A percentile compares a stretch with the other conserved stretches of the same genome.
These are phyloP conservation scores for Amaurobius ferox DNA, from an alignment of 2,888 invertebrate species.

Conservation along the genomic window DNA sequence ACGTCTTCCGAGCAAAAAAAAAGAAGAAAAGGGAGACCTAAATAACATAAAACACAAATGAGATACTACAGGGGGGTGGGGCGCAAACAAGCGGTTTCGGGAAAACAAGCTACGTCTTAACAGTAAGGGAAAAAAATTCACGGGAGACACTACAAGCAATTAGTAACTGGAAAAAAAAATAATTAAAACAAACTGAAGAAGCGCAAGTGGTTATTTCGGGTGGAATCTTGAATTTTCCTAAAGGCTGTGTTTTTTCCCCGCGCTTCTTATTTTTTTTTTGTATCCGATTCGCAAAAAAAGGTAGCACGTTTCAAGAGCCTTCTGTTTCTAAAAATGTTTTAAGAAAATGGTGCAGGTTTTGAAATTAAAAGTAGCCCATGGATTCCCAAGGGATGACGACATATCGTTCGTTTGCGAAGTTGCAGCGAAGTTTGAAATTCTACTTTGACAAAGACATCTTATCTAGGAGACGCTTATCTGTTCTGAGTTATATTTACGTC, in stretches of 20 bases:
- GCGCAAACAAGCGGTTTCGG: background rate
- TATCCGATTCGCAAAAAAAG: background rate
- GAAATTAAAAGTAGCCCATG: too few species aligned
- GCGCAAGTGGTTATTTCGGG: conserved; percentile 36
- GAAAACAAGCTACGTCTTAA: conserved; percentile 12
- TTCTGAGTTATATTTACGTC: too few species aligned
- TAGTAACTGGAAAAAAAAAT: conserved; percentile 28
- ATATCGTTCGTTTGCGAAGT: too few species aligned
- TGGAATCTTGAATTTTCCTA: conserved; percentile 22
- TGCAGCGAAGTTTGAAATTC: too few species aligned
- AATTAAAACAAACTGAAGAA: conserved; percentile 12
- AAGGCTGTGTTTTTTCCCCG: background rate
- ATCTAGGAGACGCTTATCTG: too few species aligned
- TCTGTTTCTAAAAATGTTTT: too few species aligned
- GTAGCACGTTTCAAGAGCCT: background rate
- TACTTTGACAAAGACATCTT: too few species aligned
- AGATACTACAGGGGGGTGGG: background rate
- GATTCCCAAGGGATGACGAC: too few species aligned
- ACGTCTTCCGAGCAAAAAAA: too few species aligned
- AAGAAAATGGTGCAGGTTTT: too few species aligned
- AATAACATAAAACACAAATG: background rate
- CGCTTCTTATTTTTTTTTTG: background rate
- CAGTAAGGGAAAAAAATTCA: background rate
- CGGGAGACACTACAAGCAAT: conserved; percentile 21
- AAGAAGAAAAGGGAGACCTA: background rate